These are phyloP conservation scores for Drosophila recens DNA, from an alignment of 2,888 invertebrate species.

Conservation along the genomic window DNA sequence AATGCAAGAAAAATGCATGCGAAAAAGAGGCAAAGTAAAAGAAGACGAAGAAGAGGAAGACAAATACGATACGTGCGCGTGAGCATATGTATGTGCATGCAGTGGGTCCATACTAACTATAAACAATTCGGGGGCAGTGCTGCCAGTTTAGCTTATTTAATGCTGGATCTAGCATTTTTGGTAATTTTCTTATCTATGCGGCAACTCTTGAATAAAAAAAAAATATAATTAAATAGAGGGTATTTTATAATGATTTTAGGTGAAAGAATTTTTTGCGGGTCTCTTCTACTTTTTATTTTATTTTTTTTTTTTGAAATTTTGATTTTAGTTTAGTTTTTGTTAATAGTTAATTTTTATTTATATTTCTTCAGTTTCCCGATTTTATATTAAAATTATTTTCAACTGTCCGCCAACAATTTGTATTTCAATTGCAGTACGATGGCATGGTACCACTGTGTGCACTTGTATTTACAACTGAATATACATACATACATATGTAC, in stretches of 20 bases:
- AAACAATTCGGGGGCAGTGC: slow-evolving; percentile 4
- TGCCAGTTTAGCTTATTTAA: neutral
- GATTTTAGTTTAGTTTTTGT: too few relatives aligned
- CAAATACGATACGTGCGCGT: slow-evolving; percentile 57
- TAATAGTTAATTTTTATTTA: too few relatives aligned
- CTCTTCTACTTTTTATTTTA: too few relatives aligned
- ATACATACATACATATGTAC: slow-evolving; percentile 6
- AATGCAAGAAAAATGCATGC: slow-evolving; percentile 77
- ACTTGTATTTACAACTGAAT: slow-evolving; percentile 11
- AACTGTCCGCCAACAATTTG: neutral
- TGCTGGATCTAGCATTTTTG: too few relatives aligned
- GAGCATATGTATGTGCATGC: slow-evolving; percentile 52
- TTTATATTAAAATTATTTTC: too few relatives aligned
- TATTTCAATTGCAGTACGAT: neutral
- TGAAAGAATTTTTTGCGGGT: too few relatives aligned
- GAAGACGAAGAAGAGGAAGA: slow-evolving; percentile 31
- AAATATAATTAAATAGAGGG: too few relatives aligned
- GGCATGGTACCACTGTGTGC: slow-evolving; percentile 45
- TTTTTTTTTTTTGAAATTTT: too few relatives aligned
- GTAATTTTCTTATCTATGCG: too few relatives aligned
- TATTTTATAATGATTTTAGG: too few relatives aligned
- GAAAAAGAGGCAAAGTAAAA: slow-evolving; percentile 53
- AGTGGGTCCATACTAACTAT: slow-evolving; percentile 27
- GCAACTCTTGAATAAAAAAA: too few relatives aligned
- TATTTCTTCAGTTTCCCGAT: too few relatives aligned